A percentile compares a stretch with the other conserved stretches of the same genome.
Conservation (phyloP, 2,797 vertebrate species). For the Zonotrichia albicollis region DNA sequence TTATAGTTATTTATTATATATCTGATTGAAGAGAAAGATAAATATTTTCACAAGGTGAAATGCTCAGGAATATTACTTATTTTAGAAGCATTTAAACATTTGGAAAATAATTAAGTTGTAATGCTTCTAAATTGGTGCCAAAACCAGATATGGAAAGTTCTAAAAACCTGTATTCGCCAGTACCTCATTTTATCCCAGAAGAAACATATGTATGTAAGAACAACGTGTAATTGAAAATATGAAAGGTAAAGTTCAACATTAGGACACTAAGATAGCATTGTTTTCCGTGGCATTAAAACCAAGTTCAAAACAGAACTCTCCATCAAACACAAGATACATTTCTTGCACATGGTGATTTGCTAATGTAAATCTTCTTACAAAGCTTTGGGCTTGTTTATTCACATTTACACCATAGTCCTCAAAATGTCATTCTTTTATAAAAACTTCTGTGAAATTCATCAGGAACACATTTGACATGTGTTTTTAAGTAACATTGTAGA, state of each 20-base stretch:
- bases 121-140: neutral
- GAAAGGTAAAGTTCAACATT: neutral
- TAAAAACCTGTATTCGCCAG: neutral
- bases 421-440: neutral
- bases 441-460: neutral
- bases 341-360: neutral
- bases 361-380: neutral
- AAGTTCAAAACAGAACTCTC: neutral
- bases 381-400: neutral
- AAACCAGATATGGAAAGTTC: neutral
- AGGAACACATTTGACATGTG: neutral
- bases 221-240: neutral
- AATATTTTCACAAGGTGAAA: neutral
- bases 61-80: neutral
- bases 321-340: neutral
- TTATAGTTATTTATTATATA: neutral
- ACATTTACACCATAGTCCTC: neutral
- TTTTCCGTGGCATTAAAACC: neutral
- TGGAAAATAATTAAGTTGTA: neutral
- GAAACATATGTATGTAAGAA: neutral
- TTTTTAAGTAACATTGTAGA: neutral
- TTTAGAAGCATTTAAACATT: neutral
- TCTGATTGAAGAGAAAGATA: neutral
- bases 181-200: neutral
- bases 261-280: neutral